These are phyloP conservation scores for Zygothrica quintamaculata DNA, from an alignment of 2,888 invertebrate genomes.

Conservation along the genomic window DNA sequence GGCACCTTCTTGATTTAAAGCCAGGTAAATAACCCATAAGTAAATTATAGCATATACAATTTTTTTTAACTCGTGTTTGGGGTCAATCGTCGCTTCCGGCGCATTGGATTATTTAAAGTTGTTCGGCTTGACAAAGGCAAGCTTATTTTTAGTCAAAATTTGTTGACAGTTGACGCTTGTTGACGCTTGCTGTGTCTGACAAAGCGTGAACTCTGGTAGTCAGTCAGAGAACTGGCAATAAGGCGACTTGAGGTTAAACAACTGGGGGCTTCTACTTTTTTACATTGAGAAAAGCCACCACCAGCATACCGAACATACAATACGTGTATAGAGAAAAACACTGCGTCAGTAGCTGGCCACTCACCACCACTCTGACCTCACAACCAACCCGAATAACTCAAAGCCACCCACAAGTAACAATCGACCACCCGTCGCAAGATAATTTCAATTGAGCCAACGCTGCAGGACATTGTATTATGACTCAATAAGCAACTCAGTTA, in stretches of 20 bases:
- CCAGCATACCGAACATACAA: conserved; percentile 27
- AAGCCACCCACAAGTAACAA: conserved; percentile 10
- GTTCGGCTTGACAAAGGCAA: conserved; percentile 57
- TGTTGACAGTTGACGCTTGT: conserved; percentile 23
- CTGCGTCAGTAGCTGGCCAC: conserved; percentile 1
- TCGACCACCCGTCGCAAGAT: conserved; percentile 59
- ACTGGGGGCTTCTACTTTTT: conserved; percentile 48
- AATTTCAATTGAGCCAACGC: conserved; percentile 74
- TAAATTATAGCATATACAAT: no score
- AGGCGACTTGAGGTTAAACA: conserved; percentile 64
- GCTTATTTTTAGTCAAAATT: conserved; percentile 31
- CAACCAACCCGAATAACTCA: no score
- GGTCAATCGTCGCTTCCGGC: conserved; percentile 36
- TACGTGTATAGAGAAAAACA: conserved; percentile 10
- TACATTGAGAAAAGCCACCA: conserved; percentile 53
- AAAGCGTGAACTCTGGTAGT: conserved; percentile 72
- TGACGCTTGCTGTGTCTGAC: conserved; percentile 54
- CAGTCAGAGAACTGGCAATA: conserved; percentile 40
- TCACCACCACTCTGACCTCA: conserved; percentile 2
- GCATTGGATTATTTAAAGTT: conserved; percentile 71
- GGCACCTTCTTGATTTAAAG: no score
- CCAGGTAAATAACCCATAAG: no score
- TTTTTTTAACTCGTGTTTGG: neutral
- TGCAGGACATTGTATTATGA: conserved; percentile 69
- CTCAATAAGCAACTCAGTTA: conserved; percentile 55